phyloP scores from a whole-genome alignment of 1,140 invertebrate genomes.

The Lanistes nyassanus region DNA sequence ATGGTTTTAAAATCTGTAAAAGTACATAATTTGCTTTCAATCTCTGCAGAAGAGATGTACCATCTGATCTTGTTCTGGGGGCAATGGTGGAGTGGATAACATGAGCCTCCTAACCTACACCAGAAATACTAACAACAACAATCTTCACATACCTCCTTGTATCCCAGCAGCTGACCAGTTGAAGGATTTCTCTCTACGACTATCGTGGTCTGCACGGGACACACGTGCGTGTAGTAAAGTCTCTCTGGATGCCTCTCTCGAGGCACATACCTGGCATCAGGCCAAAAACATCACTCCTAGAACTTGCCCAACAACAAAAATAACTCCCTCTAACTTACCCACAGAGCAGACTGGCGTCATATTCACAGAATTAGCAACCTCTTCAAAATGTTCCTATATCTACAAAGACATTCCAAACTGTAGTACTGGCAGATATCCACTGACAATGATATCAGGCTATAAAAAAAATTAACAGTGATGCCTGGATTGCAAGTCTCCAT shows the following conservation, averaged over 20 bases:
- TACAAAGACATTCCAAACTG: neutral
- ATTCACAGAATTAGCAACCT: neutral
- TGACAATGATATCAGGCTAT: no score
- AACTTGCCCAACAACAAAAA: neutral
- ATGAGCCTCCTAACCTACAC: no score
- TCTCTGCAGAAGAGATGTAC: no score
- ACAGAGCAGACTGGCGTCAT: neutral
- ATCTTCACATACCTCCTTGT: constrained; percentile 72
- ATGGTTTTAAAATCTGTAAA: no score
- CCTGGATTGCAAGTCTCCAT: no score
- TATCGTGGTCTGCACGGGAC: constrained; percentile 61
- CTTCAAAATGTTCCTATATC: neutral
- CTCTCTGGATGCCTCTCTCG: constrained; percentile 68
- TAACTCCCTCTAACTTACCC: neutral
- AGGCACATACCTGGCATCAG: constrained; percentile 70
- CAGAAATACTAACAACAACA: neutral
- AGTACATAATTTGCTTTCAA: no score
- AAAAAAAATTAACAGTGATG: no score
- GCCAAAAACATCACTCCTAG: neutral
- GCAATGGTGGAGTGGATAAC: no score
- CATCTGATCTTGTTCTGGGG: no score
- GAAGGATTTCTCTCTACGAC: constrained; percentile 77
- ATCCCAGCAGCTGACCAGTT: constrained; percentile 77
- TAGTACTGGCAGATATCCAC: no score
- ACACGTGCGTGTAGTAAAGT: constrained; percentile 66